Evolutionary conservation across 2,888 invertebrate species (phyloP).

Genomic region (Stenotaenia linearis): DNA sequence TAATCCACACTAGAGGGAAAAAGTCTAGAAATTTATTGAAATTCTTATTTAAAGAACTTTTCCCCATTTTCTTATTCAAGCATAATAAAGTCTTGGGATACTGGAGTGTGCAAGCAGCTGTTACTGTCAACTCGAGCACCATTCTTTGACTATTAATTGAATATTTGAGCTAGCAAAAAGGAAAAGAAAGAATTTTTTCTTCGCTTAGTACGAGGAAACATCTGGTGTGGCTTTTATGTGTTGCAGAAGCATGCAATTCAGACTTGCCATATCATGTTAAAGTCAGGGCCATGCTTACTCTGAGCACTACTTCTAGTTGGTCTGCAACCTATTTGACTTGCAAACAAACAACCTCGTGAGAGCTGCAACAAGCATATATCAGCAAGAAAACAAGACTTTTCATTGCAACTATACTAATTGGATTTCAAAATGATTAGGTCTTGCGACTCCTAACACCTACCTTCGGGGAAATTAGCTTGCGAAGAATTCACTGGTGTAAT

Average conservation of each 20-base stretch:
- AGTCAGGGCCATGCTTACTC: no score
- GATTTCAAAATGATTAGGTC: background rate
- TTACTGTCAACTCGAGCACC: background rate
- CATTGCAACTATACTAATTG: background rate
- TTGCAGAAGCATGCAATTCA: background rate
- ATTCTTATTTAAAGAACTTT: background rate
- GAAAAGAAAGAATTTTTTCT: background rate
- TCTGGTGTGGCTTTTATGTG: background rate
- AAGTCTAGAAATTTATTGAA: background rate
- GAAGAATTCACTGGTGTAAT: no score
- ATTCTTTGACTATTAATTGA: constrained; percentile 1
- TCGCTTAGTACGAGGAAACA: background rate
- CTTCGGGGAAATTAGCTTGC: no score
- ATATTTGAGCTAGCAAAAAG: background rate
- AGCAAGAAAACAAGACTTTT: background rate
- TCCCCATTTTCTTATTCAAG: background rate
- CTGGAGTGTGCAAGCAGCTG: background rate
- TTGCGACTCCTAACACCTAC: no score
- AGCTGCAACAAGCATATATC: no score
- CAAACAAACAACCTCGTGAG: no score
- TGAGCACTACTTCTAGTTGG: no score
- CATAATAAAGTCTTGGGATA: background rate
- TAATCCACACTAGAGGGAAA: no score
- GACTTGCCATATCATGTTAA: background rate
- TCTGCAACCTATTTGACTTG: no score